Evolutionary conservation across 2,888 invertebrate genomes (phyloP), one percentile per base, ranked within the genome.

Genomic region (Hypselothyrea guttata): DNA sequence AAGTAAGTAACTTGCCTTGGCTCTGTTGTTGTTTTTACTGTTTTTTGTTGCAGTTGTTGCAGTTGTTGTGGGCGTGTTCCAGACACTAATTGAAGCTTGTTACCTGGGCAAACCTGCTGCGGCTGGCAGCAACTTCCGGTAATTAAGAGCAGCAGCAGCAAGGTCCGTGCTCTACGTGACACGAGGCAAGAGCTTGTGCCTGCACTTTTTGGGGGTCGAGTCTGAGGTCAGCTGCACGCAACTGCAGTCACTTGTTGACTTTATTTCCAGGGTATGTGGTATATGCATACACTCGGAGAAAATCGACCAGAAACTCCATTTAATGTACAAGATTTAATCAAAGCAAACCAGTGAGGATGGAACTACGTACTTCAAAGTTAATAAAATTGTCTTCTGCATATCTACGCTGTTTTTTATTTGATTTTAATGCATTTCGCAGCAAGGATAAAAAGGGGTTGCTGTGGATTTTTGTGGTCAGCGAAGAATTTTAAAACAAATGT

Each of bases 81-180:
- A 49, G 68, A 64, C 76, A 71, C 85, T 81, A 81, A 81, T 81
- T 85, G 79, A 63, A 55, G 62, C 59, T 66, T 67, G 68, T 79
- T 63, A 73, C 73, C 73, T 70, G 69, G 22, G 18, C 41, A 18
- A 44, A 34, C 13, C n/a, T n/a, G 27, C 22, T 40, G 46, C 30
- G 30, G 28, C 15, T 40, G 34, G 62, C 57, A 53, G 53, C 48
- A 61, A 69, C 74, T 81, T 81, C 85, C 85, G 76, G 85, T 83
- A 79, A 85, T 74, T 74, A 74, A 75, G 71, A 55, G 16, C 9
- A 46, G 28, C 48, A 55, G 49, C 68, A 38, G 28, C 16, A 12
- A 15, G 18, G 7, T 37, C n/a, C n/a, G n/a, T 27, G 37, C 48
- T 18, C 44, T 22, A 62, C 64, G 61, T 68, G 68, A 71, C 63